phyloP scores from a whole-genome alignment of 2,797 vertebrate genomes.

The Nothura maculosa region DNA sequence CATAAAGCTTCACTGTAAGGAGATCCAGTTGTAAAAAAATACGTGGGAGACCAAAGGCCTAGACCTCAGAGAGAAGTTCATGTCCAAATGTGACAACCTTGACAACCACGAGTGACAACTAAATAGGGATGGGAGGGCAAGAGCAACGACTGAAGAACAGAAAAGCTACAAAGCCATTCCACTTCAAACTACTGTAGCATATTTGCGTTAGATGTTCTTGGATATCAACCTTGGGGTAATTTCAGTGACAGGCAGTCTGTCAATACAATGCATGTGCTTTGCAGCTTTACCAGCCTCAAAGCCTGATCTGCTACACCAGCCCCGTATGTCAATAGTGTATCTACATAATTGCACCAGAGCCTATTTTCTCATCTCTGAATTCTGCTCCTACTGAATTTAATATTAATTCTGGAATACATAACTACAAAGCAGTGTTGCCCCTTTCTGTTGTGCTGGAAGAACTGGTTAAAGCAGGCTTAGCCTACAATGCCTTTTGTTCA shows the following conservation, averaged over 20 bases:
- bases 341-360: neutral
- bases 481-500: accelerated
- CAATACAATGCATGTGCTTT: neutral
- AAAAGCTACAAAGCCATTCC: neutral
- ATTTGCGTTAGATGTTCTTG: neutral
- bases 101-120: neutral
- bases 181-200: neutral
- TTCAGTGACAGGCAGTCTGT: neutral
- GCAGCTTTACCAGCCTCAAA: neutral
- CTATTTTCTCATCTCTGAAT: neutral
- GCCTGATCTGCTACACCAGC: neutral
- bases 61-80: neutral
- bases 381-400: neutral
- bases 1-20: neutral
- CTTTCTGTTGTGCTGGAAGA: neutral
- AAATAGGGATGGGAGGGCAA: neutral
- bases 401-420: neutral
- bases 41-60: neutral
- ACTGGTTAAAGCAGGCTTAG: neutral
- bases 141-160: neutral
- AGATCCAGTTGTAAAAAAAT: neutral
- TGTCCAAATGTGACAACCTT: neutral
- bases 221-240: neutral
- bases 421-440: neutral
- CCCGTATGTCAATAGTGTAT: neutral